These are phyloP conservation scores for Belgica antarctica DNA, from an alignment of 2,888 invertebrate genomes.

Conservation along the genomic window DNA sequence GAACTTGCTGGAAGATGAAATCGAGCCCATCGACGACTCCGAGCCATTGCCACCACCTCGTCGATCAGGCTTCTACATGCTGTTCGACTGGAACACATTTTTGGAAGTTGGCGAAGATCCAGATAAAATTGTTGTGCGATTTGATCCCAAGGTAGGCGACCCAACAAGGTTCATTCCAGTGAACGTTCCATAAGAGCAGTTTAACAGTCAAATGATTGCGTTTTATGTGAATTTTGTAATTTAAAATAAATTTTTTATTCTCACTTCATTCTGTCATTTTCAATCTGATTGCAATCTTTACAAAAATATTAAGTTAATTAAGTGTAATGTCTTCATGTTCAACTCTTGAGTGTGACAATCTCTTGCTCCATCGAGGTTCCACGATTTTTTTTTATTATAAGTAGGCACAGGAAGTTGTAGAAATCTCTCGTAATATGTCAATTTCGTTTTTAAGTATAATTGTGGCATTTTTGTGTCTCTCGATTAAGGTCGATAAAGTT, in stretches of 20 bases:
- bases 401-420: no score
- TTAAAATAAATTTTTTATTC: constrained; percentile 17
- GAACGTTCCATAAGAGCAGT: constrained; percentile 62
- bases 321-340: constrained; percentile 21
- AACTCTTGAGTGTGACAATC: neutral
- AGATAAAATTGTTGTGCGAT: constrained; percentile 73
- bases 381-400: no score
- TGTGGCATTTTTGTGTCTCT: neutral
- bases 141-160: constrained; percentile 78
- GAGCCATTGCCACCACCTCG: constrained; percentile 65
- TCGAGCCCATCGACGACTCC: constrained; percentile 60
- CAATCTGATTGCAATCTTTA: constrained; percentile 7
- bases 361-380: neutral
- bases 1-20: constrained; percentile 72
- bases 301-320: constrained; percentile 8
- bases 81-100: constrained; percentile 83
- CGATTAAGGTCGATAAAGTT: neutral
- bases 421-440: no score
- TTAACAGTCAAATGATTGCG: no score
- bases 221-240: no score
- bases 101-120: constrained; percentile 77
- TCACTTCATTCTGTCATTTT: neutral
- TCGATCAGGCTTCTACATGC: constrained; percentile 78
- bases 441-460: constrained; percentile 6
- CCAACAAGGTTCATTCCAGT: constrained; percentile 74